Evolutionary conservation across 2,888 invertebrate species (phyloP).

Genomic region (Cephus rjabovi): DNA sequence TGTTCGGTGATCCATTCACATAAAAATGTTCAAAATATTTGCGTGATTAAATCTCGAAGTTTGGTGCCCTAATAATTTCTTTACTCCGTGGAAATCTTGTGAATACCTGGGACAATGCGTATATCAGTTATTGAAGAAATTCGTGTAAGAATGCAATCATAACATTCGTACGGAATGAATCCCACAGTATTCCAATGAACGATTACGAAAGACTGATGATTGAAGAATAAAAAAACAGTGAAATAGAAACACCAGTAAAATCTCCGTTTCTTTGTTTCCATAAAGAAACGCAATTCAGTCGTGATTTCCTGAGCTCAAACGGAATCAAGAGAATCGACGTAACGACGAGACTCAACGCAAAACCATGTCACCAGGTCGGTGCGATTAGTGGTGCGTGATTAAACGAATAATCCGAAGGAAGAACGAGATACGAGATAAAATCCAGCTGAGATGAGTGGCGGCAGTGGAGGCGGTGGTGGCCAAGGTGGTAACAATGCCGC

Average conservation of each 20-base stretch:
- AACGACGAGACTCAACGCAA: background rate
- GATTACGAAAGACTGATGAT: background rate
- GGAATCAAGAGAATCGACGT: background rate
- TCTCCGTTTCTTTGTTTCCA: background rate
- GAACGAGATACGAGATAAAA: background rate
- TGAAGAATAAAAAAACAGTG: background rate
- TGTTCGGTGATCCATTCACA: background rate
- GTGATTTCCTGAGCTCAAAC: background rate
- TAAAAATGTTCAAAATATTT: background rate
- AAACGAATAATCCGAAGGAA: background rate
- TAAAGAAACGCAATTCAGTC: background rate
- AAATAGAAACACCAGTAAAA: background rate
- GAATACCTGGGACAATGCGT: background rate
- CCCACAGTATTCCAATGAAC: background rate
- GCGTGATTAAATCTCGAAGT: background rate
- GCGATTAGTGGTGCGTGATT: background rate
- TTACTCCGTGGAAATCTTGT: background rate
- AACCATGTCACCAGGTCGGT: background rate
- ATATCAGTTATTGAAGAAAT: background rate
- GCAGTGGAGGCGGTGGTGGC: constrained; percentile 51
- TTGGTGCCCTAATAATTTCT: background rate
- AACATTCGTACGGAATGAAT: background rate
- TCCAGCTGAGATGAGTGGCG: constrained; percentile 61
- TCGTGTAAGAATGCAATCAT: background rate
- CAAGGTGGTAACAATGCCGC: constrained; percentile 60